Conservation (phyloP, 2,113 vertebrate species). For the Myxocyprinus asiaticus region DNA sequence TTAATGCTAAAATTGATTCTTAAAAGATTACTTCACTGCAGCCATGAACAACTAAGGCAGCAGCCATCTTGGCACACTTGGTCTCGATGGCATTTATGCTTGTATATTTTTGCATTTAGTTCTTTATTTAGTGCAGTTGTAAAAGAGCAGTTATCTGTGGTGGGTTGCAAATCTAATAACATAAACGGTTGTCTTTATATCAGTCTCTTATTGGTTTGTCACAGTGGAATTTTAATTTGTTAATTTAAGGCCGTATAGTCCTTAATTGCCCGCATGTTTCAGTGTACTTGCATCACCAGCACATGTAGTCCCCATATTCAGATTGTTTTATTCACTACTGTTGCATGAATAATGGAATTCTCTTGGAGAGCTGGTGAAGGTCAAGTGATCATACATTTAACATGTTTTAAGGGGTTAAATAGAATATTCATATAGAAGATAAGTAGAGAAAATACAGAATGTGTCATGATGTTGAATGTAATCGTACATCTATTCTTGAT, state of each 20-base stretch:
- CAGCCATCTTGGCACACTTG: neutral
- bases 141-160: constrained; percentile 36
- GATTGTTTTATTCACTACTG: neutral
- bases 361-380: constrained; percentile 15
- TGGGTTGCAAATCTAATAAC: constrained; percentile 41
- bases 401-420: neutral
- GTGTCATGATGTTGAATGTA: neutral
- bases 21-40: too few relatives aligned
- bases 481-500: neutral
- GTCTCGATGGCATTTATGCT: constrained; percentile 25
- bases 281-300: neutral
- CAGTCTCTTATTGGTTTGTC: constrained; percentile 44
- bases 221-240: constrained; percentile 51
- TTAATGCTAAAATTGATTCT: too few relatives aligned
- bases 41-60: too few relatives aligned
- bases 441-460: neutral
- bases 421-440: neutral
- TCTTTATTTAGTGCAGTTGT: constrained; percentile 42
- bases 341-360: neutral
- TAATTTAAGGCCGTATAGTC: neutral
- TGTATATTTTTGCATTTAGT: constrained; percentile 23
- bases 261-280: constrained; percentile 46
- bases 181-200: constrained; percentile 44
- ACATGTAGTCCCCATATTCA: too few relatives aligned
- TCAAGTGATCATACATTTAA: constrained; percentile 14